phyloP scores from a whole-genome alignment of 2,888 invertebrate genomes.

The Ophion obscuratus region DNA sequence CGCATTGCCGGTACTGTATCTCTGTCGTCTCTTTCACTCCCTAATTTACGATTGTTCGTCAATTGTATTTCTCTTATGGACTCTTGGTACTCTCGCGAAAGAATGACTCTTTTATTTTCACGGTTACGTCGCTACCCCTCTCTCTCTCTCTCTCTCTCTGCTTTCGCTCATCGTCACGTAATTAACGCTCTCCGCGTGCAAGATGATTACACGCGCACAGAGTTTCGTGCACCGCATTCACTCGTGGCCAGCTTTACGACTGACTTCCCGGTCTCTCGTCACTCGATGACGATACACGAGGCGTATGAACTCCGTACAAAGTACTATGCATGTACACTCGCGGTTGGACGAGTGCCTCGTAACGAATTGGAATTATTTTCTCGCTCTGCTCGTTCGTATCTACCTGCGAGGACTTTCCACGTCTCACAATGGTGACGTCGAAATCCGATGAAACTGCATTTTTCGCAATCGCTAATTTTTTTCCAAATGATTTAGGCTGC shows the following conservation, averaged over 20 bases:
- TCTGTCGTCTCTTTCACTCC: neutral
- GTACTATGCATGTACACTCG: no score
- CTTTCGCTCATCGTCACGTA: neutral
- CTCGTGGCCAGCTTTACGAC: neutral
- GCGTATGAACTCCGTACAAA: no score
- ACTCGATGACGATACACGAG: neutral
- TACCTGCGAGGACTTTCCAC: no score
- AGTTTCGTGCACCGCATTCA: neutral
- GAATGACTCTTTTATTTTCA: conserved; percentile 4
- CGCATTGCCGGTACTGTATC: neutral
- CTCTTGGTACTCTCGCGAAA: neutral
- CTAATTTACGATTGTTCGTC: conserved; percentile 3
- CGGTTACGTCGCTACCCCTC: neutral
- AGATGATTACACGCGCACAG: neutral
- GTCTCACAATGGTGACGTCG: no score
- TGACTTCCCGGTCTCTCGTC: conserved; percentile 7
- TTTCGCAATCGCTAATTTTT: neutral
- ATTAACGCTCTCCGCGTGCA: neutral
- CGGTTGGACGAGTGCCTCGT: no score
- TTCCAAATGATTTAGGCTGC: no score
- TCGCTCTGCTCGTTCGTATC: no score
- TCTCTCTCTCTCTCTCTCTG: no score
- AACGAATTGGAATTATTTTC: no score
- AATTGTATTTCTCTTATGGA: neutral
- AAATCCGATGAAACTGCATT: neutral